phyloP scores from a whole-genome alignment of 2,113 vertebrate genomes.

The Setophaga petechia region DNA sequence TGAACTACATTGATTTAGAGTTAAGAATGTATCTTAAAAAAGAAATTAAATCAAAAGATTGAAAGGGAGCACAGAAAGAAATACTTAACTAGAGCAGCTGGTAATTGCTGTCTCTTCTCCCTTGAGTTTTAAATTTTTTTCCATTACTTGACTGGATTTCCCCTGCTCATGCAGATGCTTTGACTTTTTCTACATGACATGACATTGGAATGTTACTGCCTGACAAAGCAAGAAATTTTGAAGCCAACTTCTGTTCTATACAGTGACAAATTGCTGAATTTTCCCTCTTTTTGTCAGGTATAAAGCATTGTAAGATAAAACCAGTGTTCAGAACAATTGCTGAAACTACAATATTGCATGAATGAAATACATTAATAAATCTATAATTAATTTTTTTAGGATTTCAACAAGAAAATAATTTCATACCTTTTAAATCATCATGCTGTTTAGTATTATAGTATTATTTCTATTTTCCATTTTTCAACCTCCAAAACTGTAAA shows the following conservation, averaged over 20 bases:
- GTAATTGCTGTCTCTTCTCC: neutral
- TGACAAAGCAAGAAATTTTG: neutral
- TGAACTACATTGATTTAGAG: neutral
- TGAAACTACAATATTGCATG: neutral
- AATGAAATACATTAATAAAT: neutral
- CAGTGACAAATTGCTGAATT: neutral
- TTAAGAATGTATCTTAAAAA: neutral
- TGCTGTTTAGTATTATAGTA: neutral
- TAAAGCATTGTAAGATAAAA: neutral
- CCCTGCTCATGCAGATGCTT: neutral
- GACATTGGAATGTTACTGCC: neutral
- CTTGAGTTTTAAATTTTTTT: neutral
- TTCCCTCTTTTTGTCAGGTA: neutral
- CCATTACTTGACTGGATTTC: neutral
- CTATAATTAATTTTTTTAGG: neutral
- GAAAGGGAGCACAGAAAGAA: neutral
- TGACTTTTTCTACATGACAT: neutral
- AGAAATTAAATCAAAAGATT: neutral
- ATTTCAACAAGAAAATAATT: neutral
- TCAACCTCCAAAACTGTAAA: neutral
- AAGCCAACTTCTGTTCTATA: neutral
- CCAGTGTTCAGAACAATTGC: neutral
- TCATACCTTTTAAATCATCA: neutral
- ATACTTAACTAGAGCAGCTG: neutral
- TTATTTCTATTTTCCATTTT: slow-evolving; percentile 16